Percentiles rank a stretch among this genome's conserved stretches.
These are phyloP conservation scores for Nasonia giraulti DNA, from an alignment of 1,140 invertebrate genomes.

Conservation along the genomic window DNA sequence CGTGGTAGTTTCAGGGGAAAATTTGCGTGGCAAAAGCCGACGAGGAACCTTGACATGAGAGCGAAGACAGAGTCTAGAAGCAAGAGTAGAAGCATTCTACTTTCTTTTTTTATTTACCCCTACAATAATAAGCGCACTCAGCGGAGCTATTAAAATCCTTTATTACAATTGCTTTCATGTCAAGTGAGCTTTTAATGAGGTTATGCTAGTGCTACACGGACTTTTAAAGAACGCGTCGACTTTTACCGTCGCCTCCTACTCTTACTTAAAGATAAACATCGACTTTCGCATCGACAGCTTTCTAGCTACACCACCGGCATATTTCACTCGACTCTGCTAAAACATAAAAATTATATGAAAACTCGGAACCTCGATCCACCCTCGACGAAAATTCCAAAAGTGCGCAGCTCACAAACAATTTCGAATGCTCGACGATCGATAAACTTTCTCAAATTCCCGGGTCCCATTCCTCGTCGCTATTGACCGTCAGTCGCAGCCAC, in stretches of 20 bases:
- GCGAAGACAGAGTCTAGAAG: not conserved
- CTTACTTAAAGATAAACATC: not conserved
- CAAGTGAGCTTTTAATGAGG: constrained; percentile 22
- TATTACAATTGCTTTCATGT: not conserved
- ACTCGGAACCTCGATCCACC: no score
- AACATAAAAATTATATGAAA: no score
- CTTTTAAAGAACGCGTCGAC: not conserved
- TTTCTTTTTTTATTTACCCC: not conserved
- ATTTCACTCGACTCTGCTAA: no score
- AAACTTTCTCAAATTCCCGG: not conserved
- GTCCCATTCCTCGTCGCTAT: not conserved
- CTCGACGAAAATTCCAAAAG: no score
- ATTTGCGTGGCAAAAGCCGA: no score
- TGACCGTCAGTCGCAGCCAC: not conserved
- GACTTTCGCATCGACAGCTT: not conserved
- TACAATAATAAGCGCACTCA: constrained; percentile 1
- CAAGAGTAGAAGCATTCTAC: not conserved
- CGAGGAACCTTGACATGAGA: not conserved
- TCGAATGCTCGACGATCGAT: not conserved
- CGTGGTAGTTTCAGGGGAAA: no score
- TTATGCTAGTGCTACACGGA: not conserved
- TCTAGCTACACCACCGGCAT: not conserved
- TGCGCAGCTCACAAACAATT: no score
- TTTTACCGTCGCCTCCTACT: not conserved
- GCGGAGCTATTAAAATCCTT: not conserved